Percentiles rank a stretch among this genome's conserved stretches.
Evolutionary conservation across 1,140 invertebrate genomes (phyloP).

Genomic region (Cyclina sinensis): DNA sequence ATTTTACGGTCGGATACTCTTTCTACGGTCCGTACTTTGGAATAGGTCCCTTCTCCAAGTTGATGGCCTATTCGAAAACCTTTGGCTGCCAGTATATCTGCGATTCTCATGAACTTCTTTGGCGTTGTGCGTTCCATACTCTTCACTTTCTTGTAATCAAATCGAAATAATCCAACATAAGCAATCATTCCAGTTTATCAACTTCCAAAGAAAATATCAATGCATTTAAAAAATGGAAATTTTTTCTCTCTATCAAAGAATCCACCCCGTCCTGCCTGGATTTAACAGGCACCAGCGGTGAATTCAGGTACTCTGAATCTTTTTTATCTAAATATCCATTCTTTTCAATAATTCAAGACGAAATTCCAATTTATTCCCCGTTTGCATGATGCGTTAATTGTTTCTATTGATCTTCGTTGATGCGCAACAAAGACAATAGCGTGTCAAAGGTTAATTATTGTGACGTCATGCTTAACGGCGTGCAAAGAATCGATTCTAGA

Average conservation of each 20-base stretch:
- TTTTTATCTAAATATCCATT: not conserved
- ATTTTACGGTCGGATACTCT: conserved; percentile 85
- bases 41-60: conserved; percentile 95
- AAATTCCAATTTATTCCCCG: conserved; percentile 30
- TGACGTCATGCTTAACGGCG: conserved; percentile 47
- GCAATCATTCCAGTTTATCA: no score
- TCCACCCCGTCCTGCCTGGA: no score
- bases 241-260: no score
- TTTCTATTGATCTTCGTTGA: conserved; percentile 42
- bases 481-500: not conserved
- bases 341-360: conserved; percentile 38
- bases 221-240: no score
- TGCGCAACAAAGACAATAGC: conserved; percentile 50
- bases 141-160: not conserved
- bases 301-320: not conserved
- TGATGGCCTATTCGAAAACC: conserved; percentile 91
- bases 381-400: conserved; percentile 56
- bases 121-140: conserved; percentile 52
- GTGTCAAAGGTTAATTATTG: conserved; percentile 56
- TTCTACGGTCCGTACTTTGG: conserved; percentile 90
- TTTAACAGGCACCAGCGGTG: not conserved
- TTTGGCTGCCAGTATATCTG: conserved; percentile 68
- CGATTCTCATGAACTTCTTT: conserved; percentile 69
- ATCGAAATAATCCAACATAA: not conserved
- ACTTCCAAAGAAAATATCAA: not conserved